Evolutionary conservation across 1,140 invertebrate genomes (phyloP), one percentile per base, ranked within the genome.

Genomic region (Lycorma delicatula): DNA sequence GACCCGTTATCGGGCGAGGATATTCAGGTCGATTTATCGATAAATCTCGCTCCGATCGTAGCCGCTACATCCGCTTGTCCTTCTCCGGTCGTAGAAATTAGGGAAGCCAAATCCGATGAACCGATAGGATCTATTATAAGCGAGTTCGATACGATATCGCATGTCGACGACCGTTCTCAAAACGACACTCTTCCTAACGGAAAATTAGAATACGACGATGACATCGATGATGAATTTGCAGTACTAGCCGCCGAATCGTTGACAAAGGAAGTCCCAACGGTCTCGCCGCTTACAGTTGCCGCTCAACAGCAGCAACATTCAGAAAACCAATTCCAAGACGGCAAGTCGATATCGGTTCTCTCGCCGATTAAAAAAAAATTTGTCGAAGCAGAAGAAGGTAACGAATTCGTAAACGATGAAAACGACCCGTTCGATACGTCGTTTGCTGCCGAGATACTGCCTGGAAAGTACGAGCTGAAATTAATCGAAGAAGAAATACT

Each of bases 371-470:
- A 2, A 28, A 16, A 34, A 1, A 46, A 38, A 9, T 18, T 12
- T n/a, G 31, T 55, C 3, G 25, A 44, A 27, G 56, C 46, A 0
- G 56, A 58, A 29, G 46, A 54, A 54, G 36, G 29, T 50, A 47
- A 56, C 31, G n/a, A n/a, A n/a, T n/a, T n/a, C n/a, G 16, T 66
- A 12, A 67, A 75, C 60, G 75, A 76, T 49, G 74, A 74, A 46
- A 76, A 78, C 56, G 89, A 91, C 79, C 89, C 89, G 0, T 93
- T 93, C 66, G 89, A 93, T 67, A 92, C 89, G 9, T 82, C 85
- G 46, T 89, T 89, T 73, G 88, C 84, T 0, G 85, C 87, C 34
- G 85, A 84, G 64, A 78, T 91, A 36, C 70, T 89, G 46, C 84
- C 85, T 7, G 82, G 82, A 29, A 82, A 83, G 70, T 73, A 75